These are phyloP conservation scores for Crotalus viridis DNA, from an alignment of 2,113 vertebrate species.

Conservation along the genomic window DNA sequence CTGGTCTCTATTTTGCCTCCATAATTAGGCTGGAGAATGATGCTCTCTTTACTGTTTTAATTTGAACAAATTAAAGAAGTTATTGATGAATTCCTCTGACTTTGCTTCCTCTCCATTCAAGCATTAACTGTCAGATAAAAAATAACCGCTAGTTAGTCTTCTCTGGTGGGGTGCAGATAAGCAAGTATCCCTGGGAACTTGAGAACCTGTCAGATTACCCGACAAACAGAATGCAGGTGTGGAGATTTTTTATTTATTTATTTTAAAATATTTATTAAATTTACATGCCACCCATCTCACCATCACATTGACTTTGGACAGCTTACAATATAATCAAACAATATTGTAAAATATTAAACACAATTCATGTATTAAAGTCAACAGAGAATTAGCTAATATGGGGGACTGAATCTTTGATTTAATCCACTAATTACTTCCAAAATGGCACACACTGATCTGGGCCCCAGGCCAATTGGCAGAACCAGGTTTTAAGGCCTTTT, in stretches of 20 bases:
- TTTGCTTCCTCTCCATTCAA: not conserved
- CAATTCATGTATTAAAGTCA: not conserved
- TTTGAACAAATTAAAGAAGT: not conserved
- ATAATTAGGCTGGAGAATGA: not conserved
- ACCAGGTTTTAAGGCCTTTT: not conserved
- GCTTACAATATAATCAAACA: not conserved
- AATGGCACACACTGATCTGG: not conserved
- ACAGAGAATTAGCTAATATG: not conserved
- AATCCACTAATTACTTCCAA: not conserved
- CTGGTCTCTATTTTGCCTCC: not conserved
- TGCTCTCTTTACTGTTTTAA: not conserved
- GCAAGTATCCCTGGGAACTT: not conserved
- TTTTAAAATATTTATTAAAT: not conserved
- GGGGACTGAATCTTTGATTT: not conserved
- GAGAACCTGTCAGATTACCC: not conserved
- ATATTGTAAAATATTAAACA: not conserved
- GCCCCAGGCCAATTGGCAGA: not conserved
- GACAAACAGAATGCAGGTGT: not conserved
- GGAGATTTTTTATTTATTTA: not conserved
- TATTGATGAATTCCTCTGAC: not conserved
- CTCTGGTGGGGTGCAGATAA: not conserved
- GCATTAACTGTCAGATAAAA: not conserved
- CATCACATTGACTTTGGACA: not conserved
- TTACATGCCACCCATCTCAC: not conserved
- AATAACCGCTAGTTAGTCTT: not conserved